Conservation (phyloP, 2,888 invertebrate genomes). For the Gari tellinella region DNA sequence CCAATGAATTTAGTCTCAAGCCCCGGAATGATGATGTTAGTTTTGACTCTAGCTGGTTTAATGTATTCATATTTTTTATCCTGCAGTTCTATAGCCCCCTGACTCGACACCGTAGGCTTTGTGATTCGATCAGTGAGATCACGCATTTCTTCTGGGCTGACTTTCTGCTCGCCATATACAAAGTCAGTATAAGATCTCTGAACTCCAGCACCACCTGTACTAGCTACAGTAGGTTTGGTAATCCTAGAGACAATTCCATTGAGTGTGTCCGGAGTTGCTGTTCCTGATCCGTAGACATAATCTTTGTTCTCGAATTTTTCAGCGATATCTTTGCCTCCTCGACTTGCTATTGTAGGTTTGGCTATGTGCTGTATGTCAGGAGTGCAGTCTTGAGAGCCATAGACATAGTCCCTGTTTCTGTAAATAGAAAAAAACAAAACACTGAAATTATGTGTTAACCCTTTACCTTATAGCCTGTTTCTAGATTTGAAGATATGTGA, state of each 20-base stretch:
- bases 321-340: constrained; percentile 68
- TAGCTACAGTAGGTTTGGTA: constrained; percentile 74
- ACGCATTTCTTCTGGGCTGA: constrained; percentile 63
- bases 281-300: constrained; percentile 67
- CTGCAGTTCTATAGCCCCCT: constrained; percentile 63
- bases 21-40: constrained; percentile 73
- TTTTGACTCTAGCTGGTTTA: constrained; percentile 67
- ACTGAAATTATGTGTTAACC: no score
- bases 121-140: constrained; percentile 73
- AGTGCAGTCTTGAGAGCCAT: constrained; percentile 62
- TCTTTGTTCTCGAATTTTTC: constrained; percentile 69
- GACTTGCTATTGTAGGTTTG: constrained; percentile 68
- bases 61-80: constrained; percentile 73
- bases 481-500: no score
- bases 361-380: constrained; percentile 59
- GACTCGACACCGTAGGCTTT: constrained; percentile 69
- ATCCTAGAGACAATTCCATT: constrained; percentile 69
- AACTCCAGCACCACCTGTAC: constrained; percentile 73
- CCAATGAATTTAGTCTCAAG: constrained; percentile 72
- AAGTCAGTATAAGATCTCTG: constrained; percentile 71
- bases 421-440: constrained; percentile 13
- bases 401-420: constrained; percentile 68
- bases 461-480: no score
- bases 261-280: constrained; percentile 59
- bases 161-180: constrained; percentile 71